Evolutionary conservation across 1,140 invertebrate genomes (phyloP).

Genomic region (Myzus persicae): DNA sequence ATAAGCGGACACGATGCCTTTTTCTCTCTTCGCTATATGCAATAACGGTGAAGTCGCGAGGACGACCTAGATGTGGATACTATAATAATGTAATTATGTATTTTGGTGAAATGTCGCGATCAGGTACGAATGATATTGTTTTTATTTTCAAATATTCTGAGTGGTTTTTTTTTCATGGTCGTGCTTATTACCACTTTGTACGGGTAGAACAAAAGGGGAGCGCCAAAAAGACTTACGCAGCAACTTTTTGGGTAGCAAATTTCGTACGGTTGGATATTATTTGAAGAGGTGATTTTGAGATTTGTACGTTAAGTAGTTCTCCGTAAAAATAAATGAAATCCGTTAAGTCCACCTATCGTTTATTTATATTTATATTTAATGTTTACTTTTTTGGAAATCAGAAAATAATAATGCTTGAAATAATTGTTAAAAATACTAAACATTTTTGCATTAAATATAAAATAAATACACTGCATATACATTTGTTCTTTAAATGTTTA

Average conservation of each 20-base stretch:
- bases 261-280: background rate
- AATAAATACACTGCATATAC: background rate
- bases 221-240: background rate
- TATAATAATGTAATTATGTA: background rate
- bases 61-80: background rate
- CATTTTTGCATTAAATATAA: background rate
- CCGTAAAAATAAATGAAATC: background rate
- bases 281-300: background rate
- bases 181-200: background rate
- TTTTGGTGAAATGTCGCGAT: background rate
- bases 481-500: too few species aligned
- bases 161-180: background rate
- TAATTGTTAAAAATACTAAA: background rate
- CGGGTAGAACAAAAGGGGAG: background rate
- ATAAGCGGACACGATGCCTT: too few species aligned
- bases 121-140: background rate
- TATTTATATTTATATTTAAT: background rate
- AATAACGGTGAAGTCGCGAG: background rate
- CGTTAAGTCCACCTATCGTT: background rate
- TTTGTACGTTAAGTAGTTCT: background rate
- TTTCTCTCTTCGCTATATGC: background rate
- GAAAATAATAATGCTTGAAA: background rate
- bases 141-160: background rate
- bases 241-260: background rate
- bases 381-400: background rate